A percentile compares a stretch with the other conserved stretches of the same genome.
Conservation (phyloP, 2,797 vertebrate genomes). For the Carcharodon carcharias region DNA sequence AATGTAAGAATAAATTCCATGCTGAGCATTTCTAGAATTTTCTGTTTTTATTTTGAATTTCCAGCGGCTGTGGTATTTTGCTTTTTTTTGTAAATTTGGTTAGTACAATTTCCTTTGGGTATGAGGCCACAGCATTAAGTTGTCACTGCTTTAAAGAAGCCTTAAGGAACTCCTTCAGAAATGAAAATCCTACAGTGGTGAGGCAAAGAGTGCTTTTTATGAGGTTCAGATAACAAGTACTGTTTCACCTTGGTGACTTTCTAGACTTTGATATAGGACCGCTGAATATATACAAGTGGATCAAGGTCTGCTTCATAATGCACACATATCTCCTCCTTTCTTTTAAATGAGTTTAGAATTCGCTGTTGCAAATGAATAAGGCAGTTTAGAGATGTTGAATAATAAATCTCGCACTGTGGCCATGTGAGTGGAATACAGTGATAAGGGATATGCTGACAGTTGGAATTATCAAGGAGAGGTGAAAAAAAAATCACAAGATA, state of each 20-base stretch:
- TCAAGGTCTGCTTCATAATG: not conserved
- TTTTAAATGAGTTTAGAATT: not conserved
- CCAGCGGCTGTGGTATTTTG: not conserved
- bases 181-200: not conserved
- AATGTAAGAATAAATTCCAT: not conserved
- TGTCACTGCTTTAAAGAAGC: not conserved
- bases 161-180: not conserved
- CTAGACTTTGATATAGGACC: not conserved
- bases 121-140: not conserved
- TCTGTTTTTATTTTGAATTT: not conserved
- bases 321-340: not conserved
- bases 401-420: not conserved
- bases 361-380: not conserved
- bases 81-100: not conserved
- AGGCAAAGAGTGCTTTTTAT: not conserved
- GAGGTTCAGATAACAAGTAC: not conserved
- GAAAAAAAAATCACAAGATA: conserved; percentile 9
- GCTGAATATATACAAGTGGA: not conserved
- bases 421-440: not conserved
- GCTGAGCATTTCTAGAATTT: not conserved
- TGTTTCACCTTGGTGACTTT: not conserved
- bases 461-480: not conserved
- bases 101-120: not conserved
- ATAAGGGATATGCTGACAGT: not conserved
- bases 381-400: not conserved